phyloP scores from a whole-genome alignment of 2,797 vertebrate genomes.

The Sebastes wilsoni region DNA sequence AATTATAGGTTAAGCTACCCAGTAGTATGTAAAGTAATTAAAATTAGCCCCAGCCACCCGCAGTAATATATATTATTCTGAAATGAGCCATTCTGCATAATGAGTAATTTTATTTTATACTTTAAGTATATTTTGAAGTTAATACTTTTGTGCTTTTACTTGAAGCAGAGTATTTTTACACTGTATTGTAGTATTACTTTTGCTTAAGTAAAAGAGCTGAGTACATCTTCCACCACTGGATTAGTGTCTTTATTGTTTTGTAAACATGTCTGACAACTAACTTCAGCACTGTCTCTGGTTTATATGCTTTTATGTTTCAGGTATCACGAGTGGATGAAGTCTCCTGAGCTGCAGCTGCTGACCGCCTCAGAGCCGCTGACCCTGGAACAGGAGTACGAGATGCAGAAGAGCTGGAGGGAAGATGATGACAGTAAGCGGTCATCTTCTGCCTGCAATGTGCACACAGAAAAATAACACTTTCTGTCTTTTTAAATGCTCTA shows the following conservation, averaged over 20 bases:
- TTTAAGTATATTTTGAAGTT: too few species aligned
- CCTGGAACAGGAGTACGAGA: slow-evolving; percentile 92
- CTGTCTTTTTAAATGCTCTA: neutral
- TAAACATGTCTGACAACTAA: too few species aligned
- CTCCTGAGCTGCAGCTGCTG: slow-evolving; percentile 90
- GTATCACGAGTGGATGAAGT: slow-evolving; percentile 97
- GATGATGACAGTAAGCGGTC: slow-evolving; percentile 87
- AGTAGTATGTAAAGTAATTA: neutral
- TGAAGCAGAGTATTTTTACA: too few species aligned
- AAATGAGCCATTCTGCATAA: neutral
- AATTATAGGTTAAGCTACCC: neutral
- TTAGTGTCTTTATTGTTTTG: too few species aligned
- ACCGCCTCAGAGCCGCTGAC: slow-evolving; percentile 93
- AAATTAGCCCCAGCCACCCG: neutral
- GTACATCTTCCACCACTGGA: neutral
- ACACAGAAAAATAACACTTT: neutral
- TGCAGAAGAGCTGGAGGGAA: slow-evolving; percentile 93
- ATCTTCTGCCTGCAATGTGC: neutral
- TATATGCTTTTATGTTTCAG: slow-evolving; percentile 56
- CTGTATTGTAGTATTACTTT: neutral
- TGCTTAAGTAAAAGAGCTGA: neutral
- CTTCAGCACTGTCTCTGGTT: neutral
- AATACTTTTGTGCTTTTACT: too few species aligned
- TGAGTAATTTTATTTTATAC: neutral
- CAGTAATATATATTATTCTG: neutral